Percentiles rank a stretch among this genome's conserved stretches.
Conservation (phyloP, 2,888 invertebrate species). For the Dryococelus australis region DNA sequence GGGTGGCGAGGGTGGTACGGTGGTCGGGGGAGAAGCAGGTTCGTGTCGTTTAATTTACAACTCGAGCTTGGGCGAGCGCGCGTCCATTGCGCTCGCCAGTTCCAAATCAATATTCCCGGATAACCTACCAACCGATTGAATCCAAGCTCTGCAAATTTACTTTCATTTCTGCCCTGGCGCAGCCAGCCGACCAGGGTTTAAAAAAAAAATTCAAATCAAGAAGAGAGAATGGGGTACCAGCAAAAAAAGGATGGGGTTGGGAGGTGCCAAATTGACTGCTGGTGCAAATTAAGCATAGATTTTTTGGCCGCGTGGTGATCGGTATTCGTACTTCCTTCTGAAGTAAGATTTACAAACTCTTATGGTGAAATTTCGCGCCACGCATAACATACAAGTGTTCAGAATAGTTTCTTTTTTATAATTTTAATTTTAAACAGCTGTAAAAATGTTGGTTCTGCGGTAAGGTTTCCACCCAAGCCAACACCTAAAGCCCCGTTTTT, state of each 20-base stretch:
- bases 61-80: not conserved
- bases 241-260: not conserved
- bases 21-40: not conserved
- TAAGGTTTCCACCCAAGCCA: too few species aligned
- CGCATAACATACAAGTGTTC: too few species aligned
- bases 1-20: not conserved
- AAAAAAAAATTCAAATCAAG: not conserved
- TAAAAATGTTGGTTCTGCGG: too few species aligned
- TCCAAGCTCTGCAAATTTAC: slow-evolving; percentile 4
- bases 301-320: not conserved
- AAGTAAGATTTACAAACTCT: too few species aligned
- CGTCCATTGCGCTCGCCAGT: not conserved
- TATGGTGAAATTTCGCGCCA: too few species aligned
- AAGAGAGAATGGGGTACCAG: not conserved
- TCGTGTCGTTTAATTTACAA: slow-evolving; percentile 9
- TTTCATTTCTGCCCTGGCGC: not conserved
- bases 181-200: not conserved
- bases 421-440: too few species aligned
- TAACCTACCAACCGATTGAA: not conserved
- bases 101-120: not conserved
- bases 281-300: not conserved
- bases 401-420: too few species aligned
- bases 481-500: too few species aligned
- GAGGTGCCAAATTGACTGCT: not conserved
- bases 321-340: too few species aligned